A percentile compares a stretch with the other conserved stretches of the same genome.
Evolutionary conservation across 2,797 vertebrate genomes (phyloP).

Genomic region (Pseudochaenichthys georgianus): DNA sequence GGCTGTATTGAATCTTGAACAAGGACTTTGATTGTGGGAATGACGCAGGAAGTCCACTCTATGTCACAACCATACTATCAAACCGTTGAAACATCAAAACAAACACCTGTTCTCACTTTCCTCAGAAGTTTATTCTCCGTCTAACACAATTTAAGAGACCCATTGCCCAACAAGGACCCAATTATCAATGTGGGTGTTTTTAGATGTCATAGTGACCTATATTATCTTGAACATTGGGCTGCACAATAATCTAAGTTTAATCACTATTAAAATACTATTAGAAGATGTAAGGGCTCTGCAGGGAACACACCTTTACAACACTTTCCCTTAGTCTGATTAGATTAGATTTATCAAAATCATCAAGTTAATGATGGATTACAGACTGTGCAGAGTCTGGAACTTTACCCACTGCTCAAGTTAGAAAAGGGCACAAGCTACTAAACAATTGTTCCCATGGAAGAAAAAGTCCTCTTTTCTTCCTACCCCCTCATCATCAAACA

Average conservation of each 20-base stretch:
- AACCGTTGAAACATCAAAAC: not conserved
- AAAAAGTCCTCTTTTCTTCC: slow-evolving; percentile 7
- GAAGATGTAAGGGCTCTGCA: slow-evolving; percentile 26
- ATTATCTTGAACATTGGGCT: slow-evolving; percentile 28
- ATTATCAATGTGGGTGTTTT: slow-evolving; percentile 25
- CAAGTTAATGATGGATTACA: slow-evolving; percentile 19
- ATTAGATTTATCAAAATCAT: slow-evolving; percentile 46
- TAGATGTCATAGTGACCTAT: slow-evolving; percentile 45
- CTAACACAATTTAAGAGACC: slow-evolving; percentile 5
- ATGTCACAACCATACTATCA: not conserved
- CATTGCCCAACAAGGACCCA: slow-evolving; percentile 28
- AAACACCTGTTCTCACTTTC: not conserved
- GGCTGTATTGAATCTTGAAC: not conserved
- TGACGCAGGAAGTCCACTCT: not conserved
- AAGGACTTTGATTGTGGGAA: not conserved
- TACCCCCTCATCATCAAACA: slow-evolving; percentile 6
- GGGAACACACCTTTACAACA: slow-evolving; percentile 19
- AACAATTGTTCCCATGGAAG: not conserved
- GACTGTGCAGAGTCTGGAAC: not conserved
- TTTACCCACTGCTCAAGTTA: not conserved
- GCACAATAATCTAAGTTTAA: slow-evolving; percentile 45
- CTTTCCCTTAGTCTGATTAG: slow-evolving; percentile 46
- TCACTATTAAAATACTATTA: slow-evolving; percentile 26
- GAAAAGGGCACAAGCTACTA: not conserved
- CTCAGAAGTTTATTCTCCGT: slow-evolving; percentile 7